phyloP scores from a whole-genome alignment of 2,797 vertebrate species.

The Nasua narica region DNA sequence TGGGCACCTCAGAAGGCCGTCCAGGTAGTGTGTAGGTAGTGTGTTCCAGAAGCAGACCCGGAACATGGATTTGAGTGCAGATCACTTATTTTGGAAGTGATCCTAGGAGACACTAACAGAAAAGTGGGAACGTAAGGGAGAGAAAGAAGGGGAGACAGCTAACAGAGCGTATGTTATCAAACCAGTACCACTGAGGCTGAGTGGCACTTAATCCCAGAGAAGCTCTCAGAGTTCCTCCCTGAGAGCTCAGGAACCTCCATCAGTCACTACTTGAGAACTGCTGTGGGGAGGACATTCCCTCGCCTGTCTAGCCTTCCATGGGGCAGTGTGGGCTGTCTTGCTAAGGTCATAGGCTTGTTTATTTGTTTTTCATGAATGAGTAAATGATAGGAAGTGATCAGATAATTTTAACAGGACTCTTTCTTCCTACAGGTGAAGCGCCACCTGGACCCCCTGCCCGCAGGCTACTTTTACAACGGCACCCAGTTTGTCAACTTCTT shows the following conservation, averaged over 20 bases:
- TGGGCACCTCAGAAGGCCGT: background rate
- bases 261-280: background rate
- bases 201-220: background rate
- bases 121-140: background rate
- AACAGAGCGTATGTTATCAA: background rate
- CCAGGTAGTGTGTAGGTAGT: background rate
- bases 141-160: background rate
- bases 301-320: background rate
- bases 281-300: background rate
- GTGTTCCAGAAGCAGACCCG: background rate
- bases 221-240: background rate
- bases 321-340: background rate
- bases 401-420: constrained; percentile 41
- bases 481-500: constrained; percentile 94
- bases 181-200: background rate
- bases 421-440: constrained; percentile 84
- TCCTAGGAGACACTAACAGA: background rate
- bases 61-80: background rate
- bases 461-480: constrained; percentile 96
- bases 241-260: background rate
- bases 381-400: background rate
- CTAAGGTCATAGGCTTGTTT: background rate
- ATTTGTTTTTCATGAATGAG: constrained; percentile 30
- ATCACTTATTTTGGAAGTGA: constrained; percentile 8
- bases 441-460: constrained; percentile 93